A percentile compares a stretch with the other conserved stretches of the same genome.
Conservation (phyloP, 2,888 invertebrate genomes). For the Unio pictorum region DNA sequence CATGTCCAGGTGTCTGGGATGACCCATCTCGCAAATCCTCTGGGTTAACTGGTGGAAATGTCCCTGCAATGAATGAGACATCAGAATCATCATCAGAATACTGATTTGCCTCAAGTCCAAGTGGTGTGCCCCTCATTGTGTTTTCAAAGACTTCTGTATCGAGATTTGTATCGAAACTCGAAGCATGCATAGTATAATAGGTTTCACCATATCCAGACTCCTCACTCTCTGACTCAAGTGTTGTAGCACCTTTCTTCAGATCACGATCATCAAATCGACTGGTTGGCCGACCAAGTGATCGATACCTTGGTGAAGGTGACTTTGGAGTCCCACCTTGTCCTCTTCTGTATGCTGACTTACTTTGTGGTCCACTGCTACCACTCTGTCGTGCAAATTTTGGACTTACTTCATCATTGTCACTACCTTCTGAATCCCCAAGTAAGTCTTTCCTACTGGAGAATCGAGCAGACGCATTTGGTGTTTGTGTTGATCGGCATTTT, state of each 20-base stretch:
- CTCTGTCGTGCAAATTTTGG: slow-evolving; percentile 29
- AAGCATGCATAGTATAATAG: slow-evolving; percentile 63
- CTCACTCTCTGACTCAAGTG: slow-evolving; percentile 62
- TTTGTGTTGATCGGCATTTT: slow-evolving; percentile 61
- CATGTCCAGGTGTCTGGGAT: slow-evolving; percentile 61
- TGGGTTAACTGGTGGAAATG: slow-evolving; percentile 53
- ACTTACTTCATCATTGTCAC: slow-evolving; percentile 41
- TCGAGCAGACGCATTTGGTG: slow-evolving; percentile 44
- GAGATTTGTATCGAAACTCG: slow-evolving; percentile 62
- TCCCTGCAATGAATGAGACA: slow-evolving; percentile 52
- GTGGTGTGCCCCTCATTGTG: slow-evolving; percentile 49
- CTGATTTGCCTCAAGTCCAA: slow-evolving; percentile 43
- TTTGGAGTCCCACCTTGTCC: slow-evolving; percentile 22
- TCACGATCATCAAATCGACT: slow-evolving; percentile 24
- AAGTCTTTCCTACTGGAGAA: slow-evolving; percentile 40
- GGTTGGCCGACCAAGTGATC: slow-evolving; percentile 28
- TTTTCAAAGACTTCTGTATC: slow-evolving; percentile 53
- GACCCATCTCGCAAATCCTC: slow-evolving; percentile 51
- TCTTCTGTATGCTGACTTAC: slow-evolving; percentile 33
- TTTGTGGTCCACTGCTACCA: slow-evolving; percentile 36
- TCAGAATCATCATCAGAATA: slow-evolving; percentile 60
- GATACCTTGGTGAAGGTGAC: slow-evolving; percentile 20
- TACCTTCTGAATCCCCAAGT: slow-evolving; percentile 43
- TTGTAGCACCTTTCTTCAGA: slow-evolving; percentile 46
- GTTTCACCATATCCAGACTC: slow-evolving; percentile 67